These are phyloP conservation scores for Stichodactyla helianthus DNA, from an alignment of 64 coral and sea anemone species.

Conservation along the genomic window DNA sequence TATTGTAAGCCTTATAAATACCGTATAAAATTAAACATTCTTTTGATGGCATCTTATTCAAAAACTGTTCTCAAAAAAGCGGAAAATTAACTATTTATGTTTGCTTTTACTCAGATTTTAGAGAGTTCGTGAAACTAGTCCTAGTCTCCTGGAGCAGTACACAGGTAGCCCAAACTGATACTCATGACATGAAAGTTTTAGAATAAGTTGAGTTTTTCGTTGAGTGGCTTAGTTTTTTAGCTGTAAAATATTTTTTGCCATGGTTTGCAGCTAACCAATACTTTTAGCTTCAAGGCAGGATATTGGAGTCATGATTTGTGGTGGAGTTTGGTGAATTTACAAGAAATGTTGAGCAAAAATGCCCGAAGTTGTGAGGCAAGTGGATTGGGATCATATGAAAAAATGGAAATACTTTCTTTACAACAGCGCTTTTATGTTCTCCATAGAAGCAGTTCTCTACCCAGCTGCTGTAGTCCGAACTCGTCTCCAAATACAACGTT, in stretches of 20 bases:
- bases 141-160: neutral
- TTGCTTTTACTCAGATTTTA: neutral
- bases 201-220: neutral
- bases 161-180: neutral
- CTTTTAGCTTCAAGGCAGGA: neutral
- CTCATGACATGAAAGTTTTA: neutral
- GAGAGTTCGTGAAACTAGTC: neutral
- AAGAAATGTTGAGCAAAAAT: conserved; percentile 14
- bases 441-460: conserved; percentile 49
- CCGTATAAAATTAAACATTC: neutral
- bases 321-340: neutral
- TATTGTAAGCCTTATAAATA: neutral
- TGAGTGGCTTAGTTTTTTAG: neutral
- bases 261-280: neutral
- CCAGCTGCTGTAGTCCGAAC: conserved; percentile 69
- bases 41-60: neutral
- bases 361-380: conserved; percentile 69
- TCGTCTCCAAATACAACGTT: conserved; percentile 78
- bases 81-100: neutral
- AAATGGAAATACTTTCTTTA: conserved; percentile 57
- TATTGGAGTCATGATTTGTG: neutral
- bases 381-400: conserved; percentile 81
- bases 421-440: conserved; percentile 52
- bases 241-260: neutral
- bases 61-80: neutral